A percentile compares a stretch with the other conserved stretches of the same genome.
These are phyloP conservation scores for Drosophila repletoides DNA, from an alignment of 1,140 invertebrate genomes.

Conservation along the genomic window DNA sequence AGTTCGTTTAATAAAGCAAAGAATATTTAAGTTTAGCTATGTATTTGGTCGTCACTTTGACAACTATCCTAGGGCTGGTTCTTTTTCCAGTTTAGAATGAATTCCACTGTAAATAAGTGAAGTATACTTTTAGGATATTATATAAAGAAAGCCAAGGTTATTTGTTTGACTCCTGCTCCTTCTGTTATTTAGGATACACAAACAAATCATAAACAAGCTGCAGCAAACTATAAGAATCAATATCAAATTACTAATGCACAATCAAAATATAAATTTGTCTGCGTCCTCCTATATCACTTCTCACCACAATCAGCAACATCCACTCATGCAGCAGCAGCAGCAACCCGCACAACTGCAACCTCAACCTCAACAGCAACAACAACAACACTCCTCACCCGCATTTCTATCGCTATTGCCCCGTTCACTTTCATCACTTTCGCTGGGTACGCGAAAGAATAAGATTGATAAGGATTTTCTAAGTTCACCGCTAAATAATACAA, in stretches of 20 bases:
- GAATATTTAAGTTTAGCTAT: neutral
- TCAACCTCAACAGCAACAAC: slow-evolving; percentile 64
- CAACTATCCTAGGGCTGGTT: no score
- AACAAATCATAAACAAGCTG: slow-evolving; percentile 64
- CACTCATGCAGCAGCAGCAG: slow-evolving; percentile 28
- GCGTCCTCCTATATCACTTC: slow-evolving; percentile 56
- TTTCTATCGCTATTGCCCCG: slow-evolving; percentile 84
- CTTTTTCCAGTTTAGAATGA: no score
- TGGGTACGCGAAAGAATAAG: slow-evolving; percentile 80
- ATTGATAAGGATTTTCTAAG: slow-evolving; percentile 73
- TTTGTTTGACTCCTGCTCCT: no score
- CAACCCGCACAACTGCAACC: slow-evolving; percentile 62
- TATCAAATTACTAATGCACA: slow-evolving; percentile 75
- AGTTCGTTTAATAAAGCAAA: neutral
- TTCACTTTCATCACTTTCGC: slow-evolving; percentile 83
- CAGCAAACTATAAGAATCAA: slow-evolving; percentile 70
- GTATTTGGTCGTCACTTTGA: neutral
- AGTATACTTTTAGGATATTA: no score
- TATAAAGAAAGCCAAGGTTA: no score
- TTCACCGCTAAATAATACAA: slow-evolving; percentile 60
- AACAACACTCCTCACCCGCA: slow-evolving; percentile 72
- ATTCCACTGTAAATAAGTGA: no score
- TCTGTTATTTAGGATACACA: slow-evolving; percentile 72
- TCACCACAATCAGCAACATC: slow-evolving; percentile 68
- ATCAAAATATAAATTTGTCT: slow-evolving; percentile 77